These are phyloP conservation scores for Gadopsis bispinosus DNA, from an alignment of 2,797 vertebrate genomes.

Conservation along the genomic window DNA sequence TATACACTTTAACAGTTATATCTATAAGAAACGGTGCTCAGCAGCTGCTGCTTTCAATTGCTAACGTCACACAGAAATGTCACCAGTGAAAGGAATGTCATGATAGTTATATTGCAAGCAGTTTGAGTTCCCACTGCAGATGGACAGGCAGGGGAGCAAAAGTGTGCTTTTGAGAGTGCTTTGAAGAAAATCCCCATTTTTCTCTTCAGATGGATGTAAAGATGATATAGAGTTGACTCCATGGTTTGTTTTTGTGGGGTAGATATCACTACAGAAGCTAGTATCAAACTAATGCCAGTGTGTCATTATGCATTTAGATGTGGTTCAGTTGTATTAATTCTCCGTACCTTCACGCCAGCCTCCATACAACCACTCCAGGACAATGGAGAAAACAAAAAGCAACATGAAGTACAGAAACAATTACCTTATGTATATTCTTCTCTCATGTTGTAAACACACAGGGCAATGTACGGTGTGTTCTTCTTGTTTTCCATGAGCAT, in stretches of 20 bases:
- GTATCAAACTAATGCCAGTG: slow-evolving; percentile 3
- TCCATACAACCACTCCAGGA: slow-evolving; percentile 9
- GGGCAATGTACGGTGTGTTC: slow-evolving; percentile 61
- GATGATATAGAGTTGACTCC: background rate
- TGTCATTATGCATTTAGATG: slow-evolving; percentile 23
- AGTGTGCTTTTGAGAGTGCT: background rate
- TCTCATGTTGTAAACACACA: slow-evolving; percentile 45
- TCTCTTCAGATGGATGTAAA: slow-evolving; percentile 25
- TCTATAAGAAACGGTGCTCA: background rate
- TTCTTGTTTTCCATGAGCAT: slow-evolving; percentile 57
- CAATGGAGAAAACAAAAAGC: slow-evolving; percentile 43
- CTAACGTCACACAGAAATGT: background rate
- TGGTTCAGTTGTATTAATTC: slow-evolving; percentile 23
- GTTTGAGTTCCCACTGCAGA: background rate
- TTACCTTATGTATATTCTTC: slow-evolving; percentile 42
- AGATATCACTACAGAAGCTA: background rate
- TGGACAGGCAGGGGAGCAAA: background rate
- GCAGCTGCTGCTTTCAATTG: background rate
- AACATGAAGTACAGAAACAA: slow-evolving; percentile 49
- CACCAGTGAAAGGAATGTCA: background rate
- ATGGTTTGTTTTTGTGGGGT: slow-evolving; percentile 10
- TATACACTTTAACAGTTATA: too few species aligned
- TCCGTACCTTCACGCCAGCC: background rate
- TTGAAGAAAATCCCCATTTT: background rate
- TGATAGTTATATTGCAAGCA: background rate